Evolutionary conservation across 2,888 invertebrate genomes (phyloP).

Genomic region (Drosophila antonietae): DNA sequence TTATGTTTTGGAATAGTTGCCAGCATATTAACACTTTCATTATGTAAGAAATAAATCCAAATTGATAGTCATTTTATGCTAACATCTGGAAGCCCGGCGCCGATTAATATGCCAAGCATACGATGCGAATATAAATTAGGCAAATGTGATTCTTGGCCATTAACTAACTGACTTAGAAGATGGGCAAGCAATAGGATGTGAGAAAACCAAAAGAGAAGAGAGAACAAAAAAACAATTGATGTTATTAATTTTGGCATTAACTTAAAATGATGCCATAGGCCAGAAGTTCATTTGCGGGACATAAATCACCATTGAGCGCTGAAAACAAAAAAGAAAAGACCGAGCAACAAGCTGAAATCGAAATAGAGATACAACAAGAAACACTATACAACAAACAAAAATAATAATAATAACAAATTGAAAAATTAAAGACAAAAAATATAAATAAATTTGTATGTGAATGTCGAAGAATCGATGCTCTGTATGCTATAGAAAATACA

Average conservation of each 20-base stretch:
- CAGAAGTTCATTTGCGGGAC: slow-evolving; percentile 40
- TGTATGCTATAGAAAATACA: not conserved
- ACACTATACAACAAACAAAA: slow-evolving; percentile 17
- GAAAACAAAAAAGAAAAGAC: slow-evolving; percentile 7
- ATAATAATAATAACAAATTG: not conserved
- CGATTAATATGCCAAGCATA: slow-evolving; percentile 47
- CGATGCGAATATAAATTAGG: slow-evolving; percentile 44
- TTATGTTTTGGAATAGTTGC: slow-evolving; percentile 9
- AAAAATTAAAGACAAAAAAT: too few relatives aligned
- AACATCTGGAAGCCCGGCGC: slow-evolving; percentile 30
- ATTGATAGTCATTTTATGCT: slow-evolving; percentile 46
- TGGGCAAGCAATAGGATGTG: slow-evolving; percentile 4
- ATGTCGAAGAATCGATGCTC: slow-evolving; percentile 1
- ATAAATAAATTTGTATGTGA: not conserved
- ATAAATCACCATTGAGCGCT: slow-evolving; percentile 41
- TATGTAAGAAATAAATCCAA: slow-evolving; percentile 38
- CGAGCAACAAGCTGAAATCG: slow-evolving; percentile 5
- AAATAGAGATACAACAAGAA: slow-evolving; percentile 22
- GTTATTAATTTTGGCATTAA: slow-evolving; percentile 57
- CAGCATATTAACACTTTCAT: slow-evolving; percentile 31
- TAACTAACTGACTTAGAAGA: slow-evolving; percentile 37
- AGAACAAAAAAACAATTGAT: slow-evolving; percentile 27
- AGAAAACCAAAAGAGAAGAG: slow-evolving; percentile 8
- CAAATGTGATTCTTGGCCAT: slow-evolving; percentile 47
- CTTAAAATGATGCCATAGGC: slow-evolving; percentile 60